Evolutionary conservation across 2,797 vertebrate species (phyloP).

Genomic region (Pagetopsis macropterus): DNA sequence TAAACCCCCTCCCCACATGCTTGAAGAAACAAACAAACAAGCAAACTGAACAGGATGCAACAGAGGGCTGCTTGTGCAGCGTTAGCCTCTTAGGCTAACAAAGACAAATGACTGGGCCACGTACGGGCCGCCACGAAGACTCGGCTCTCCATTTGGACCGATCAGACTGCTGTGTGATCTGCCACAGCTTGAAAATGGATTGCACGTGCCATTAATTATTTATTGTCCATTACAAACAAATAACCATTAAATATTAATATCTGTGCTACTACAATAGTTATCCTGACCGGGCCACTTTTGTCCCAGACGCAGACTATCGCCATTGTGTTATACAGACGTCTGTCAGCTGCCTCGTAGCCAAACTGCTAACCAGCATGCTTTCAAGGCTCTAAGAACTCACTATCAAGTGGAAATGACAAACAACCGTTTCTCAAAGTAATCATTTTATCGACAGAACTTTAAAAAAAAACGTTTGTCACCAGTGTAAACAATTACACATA

Average conservation of each 20-base stretch:
- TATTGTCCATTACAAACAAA: conserved; percentile 84
- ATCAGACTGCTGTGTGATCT: conserved; percentile 59
- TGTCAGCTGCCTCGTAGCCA: conserved; percentile 38
- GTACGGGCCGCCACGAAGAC: conserved; percentile 36
- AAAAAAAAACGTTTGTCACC: not conserved
- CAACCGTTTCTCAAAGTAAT: not conserved
- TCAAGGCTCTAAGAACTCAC: not conserved
- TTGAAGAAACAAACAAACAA: conserved; percentile 77
- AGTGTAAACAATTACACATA: not conserved
- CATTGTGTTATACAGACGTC: conserved; percentile 37
- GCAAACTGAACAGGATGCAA: conserved; percentile 58
- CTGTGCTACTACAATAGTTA: conserved; percentile 67
- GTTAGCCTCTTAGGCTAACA: conserved; percentile 77
- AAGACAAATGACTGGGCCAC: conserved; percentile 57
- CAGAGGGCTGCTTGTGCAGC: conserved; percentile 68
- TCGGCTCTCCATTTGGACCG: conserved; percentile 49
- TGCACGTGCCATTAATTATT: conserved; percentile 84
- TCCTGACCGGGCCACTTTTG: conserved; percentile 54
- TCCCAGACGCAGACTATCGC: conserved; percentile 40
- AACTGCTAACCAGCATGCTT: not conserved
- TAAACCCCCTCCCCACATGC: conserved; percentile 37
- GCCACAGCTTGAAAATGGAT: conserved; percentile 80
- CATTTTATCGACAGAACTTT: not conserved
- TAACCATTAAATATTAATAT: conserved; percentile 80
- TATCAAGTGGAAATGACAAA: not conserved